Evolutionary conservation across 2,888 invertebrate species (phyloP).

Genomic region (Conchocele bisecta): DNA sequence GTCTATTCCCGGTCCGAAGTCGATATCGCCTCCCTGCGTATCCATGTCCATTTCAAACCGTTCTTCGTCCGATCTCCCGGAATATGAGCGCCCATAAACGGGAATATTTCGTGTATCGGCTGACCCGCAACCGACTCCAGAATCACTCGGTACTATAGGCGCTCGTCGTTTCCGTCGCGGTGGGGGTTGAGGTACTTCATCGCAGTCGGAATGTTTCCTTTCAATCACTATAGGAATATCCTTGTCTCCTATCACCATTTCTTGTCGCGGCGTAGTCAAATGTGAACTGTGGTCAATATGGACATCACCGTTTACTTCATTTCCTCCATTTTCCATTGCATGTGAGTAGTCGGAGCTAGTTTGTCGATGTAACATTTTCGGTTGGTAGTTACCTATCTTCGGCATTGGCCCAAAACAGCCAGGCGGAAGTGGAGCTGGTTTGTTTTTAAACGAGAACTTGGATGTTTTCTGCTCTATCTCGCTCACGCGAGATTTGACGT

Average conservation of each 20-base stretch:
- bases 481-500: not conserved
- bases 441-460: slow-evolving; percentile 56
- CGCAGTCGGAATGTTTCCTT: not conserved
- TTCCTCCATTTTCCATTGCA: not conserved
- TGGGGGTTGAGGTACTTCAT: slow-evolving; percentile 36
- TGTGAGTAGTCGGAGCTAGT: not conserved
- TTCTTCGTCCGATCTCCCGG: slow-evolving; percentile 46
- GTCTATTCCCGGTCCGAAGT: slow-evolving; percentile 45
- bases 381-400: slow-evolving; percentile 65
- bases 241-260: slow-evolving; percentile 54
- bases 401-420: slow-evolving; percentile 45
- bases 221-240: slow-evolving; percentile 48
- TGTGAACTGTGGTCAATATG: not conserved
- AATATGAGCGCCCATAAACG: slow-evolving; percentile 43
- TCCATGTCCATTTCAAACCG: slow-evolving; percentile 40
- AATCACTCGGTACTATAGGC: slow-evolving; percentile 35
- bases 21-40: slow-evolving; percentile 51
- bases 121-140: not conserved
- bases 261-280: not conserved
- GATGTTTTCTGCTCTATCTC: slow-evolving; percentile 38
- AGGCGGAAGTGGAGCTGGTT: slow-evolving; percentile 61
- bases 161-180: slow-evolving; percentile 50
- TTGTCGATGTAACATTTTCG: slow-evolving; percentile 47
- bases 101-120: slow-evolving; percentile 32
- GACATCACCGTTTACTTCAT: not conserved